Conservation (phyloP, 2,888 invertebrate species). For the Drosophila testacea region DNA sequence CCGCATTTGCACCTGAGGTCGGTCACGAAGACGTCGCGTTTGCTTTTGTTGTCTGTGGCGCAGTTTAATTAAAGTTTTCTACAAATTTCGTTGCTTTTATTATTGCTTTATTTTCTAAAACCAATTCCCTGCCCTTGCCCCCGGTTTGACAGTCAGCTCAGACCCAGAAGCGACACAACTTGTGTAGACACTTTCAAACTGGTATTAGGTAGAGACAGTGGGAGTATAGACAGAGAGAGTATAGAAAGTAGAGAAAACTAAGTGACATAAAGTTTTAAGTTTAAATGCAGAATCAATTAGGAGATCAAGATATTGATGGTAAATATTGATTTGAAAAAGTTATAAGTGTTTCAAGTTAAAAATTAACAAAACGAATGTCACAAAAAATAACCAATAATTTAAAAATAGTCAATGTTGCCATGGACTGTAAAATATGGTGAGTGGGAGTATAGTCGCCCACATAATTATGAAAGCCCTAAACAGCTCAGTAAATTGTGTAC, state of each 20-base stretch:
- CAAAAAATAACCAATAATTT: not conserved
- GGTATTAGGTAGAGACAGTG: not conserved
- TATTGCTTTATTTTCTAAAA: slow-evolving; percentile 63
- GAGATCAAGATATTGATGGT: not conserved
- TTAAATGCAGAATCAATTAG: not conserved
- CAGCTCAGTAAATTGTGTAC: slow-evolving; percentile 15
- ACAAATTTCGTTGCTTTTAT: slow-evolving; percentile 63
- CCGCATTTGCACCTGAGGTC: slow-evolving; percentile 69
- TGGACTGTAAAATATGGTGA: not conserved
- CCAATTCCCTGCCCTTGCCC: slow-evolving; percentile 21
- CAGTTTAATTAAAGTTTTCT: slow-evolving; percentile 76
- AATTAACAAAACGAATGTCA: not conserved
- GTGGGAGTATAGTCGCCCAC: not conserved
- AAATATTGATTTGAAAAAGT: not conserved
- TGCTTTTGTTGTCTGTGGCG: slow-evolving; percentile 44
- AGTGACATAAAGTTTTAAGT: too few species aligned
- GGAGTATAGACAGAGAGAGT: not conserved
- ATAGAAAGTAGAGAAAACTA: too few species aligned
- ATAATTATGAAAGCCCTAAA: slow-evolving; percentile 1
- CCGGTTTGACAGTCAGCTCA: not conserved
- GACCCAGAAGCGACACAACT: slow-evolving; percentile 10
- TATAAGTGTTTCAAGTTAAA: not conserved
- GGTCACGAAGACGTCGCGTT: slow-evolving; percentile 59
- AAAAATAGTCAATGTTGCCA: too few species aligned
- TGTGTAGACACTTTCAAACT: slow-evolving; percentile 9